Conservation (phyloP, 2,888 invertebrate genomes). For the Drosophila tripunctata region DNA sequence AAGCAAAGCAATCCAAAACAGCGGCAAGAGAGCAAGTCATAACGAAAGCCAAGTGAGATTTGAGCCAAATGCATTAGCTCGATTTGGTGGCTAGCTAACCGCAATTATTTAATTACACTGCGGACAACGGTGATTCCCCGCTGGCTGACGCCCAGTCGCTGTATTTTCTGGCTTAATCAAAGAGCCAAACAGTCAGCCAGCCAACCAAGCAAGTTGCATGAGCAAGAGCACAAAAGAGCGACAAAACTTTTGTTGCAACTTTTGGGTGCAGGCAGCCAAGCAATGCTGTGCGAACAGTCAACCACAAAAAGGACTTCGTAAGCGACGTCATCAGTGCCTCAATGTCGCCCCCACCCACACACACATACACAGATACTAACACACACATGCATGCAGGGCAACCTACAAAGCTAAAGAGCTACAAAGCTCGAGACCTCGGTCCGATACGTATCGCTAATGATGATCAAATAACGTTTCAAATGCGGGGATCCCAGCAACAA, state of each 20-base stretch:
- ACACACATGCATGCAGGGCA: constrained; percentile 15
- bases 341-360: constrained; percentile 34
- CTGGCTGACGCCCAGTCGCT: constrained; percentile 16
- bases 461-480: constrained; percentile 76
- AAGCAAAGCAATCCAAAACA: constrained; percentile 9
- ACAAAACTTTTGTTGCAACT: constrained; percentile 70
- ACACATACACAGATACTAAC: not conserved
- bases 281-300: constrained; percentile 42
- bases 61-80: constrained; percentile 69
- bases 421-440: constrained; percentile 42
- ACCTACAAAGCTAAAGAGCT: constrained; percentile 37
- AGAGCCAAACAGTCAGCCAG: constrained; percentile 40
- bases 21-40: constrained; percentile 47
- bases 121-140: constrained; percentile 12
- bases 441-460: constrained; percentile 78
- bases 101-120: constrained; percentile 76
- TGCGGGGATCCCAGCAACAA: constrained; percentile 42
- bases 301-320: constrained; percentile 32
- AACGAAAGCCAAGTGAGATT: constrained; percentile 50
- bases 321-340: constrained; percentile 32
- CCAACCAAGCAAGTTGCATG: constrained; percentile 31
- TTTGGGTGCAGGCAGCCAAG: constrained; percentile 64
- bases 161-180: constrained; percentile 64
- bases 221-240: constrained; percentile 55
- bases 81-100: constrained; percentile 67